Conservation (phyloP, 1,140 invertebrate species). For the Eurosta solidaginis region DNA sequence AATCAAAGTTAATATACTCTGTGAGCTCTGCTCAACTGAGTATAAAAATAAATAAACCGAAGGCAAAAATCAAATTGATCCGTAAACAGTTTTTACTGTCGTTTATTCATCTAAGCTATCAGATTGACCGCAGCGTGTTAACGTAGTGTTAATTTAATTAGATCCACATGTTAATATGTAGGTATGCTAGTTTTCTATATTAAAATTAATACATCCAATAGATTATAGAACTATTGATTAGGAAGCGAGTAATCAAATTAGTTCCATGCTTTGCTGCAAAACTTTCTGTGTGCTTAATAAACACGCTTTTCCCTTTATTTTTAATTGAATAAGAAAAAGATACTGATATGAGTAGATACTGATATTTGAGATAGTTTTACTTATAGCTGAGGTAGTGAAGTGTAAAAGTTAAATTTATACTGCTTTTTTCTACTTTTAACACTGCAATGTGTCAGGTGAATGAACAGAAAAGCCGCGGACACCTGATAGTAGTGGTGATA, state of each 20-base stretch:
- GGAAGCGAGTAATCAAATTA: background rate
- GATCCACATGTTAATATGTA: background rate
- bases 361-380: background rate
- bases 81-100: background rate
- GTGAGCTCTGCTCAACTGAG: too few relatives aligned
- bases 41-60: too few relatives aligned
- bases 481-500: background rate
- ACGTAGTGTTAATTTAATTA: background rate
- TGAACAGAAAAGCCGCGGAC: background rate
- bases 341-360: background rate
- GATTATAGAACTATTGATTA: background rate
- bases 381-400: background rate
- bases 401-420: constrained; percentile 10
- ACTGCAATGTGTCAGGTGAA: constrained; percentile 10
- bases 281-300: background rate
- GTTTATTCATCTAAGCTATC: background rate
- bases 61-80: background rate
- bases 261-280: background rate
- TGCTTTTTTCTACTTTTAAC: background rate
- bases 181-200: background rate
- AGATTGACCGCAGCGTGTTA: constrained; percentile 14
- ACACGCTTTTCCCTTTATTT: background rate
- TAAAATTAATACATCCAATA: background rate
- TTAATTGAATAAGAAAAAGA: background rate
- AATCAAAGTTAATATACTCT: too few relatives aligned